Percentiles rank a stretch among this genome's conserved stretches.
These are phyloP conservation scores for Megalonaias nervosa DNA, from an alignment of 1,140 invertebrate species.

Conservation along the genomic window DNA sequence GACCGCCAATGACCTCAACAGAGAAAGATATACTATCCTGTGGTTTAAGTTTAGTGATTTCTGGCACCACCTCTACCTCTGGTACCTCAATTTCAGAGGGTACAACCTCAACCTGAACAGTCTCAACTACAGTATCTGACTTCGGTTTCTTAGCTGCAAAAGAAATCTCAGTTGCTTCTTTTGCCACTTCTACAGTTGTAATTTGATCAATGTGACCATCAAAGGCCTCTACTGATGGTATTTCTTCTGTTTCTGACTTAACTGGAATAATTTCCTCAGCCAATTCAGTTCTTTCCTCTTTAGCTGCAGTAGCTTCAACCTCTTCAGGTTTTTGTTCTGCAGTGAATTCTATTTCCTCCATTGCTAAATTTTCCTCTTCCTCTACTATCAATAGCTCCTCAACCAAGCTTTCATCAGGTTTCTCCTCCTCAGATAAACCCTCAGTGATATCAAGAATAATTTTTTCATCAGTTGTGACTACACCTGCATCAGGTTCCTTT, in stretches of 20 bases:
- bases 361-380: constrained; percentile 13
- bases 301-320: constrained; percentile 4
- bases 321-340: not conserved
- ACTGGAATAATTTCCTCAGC: not conserved
- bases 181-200: too few species aligned
- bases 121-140: too few species aligned
- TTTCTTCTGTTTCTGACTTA: constrained; percentile 8
- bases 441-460: not conserved
- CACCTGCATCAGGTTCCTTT: not conserved
- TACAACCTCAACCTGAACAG: too few species aligned
- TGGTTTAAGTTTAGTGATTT: too few species aligned
- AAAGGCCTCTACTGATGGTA: not conserved
- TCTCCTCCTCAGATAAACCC: constrained; percentile 2
- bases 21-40: too few species aligned
- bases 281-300: constrained; percentile 6
- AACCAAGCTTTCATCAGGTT: not conserved
- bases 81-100: too few species aligned
- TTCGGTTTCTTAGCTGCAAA: too few species aligned
- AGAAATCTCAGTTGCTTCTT: too few species aligned
- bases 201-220: too few species aligned
- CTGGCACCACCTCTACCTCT: too few species aligned
- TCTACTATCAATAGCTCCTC: not conserved
- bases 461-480: not conserved
- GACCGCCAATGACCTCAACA: too few species aligned
- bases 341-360: constrained; percentile 11